Evolutionary conservation across 2,797 vertebrate species (phyloP), one percentile per base, ranked within the genome.

Genomic region (Siniperca scherzeri): DNA sequence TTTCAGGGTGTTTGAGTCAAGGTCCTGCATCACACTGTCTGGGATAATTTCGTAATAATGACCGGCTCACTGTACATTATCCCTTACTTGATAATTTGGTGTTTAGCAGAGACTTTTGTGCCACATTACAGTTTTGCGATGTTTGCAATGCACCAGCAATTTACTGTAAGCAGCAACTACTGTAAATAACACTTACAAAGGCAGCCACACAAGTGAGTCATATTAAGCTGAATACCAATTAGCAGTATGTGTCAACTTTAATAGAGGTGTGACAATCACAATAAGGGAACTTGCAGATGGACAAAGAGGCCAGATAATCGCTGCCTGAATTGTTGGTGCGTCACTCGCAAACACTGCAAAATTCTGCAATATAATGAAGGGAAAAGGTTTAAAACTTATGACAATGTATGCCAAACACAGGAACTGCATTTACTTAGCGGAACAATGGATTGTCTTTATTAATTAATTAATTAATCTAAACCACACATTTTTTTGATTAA

Each of bases 171-270:
- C 38, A 61, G 57, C 50, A 69, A 19, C 61, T 36, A 50, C 17
- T 72, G 40, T n/a, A 70, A 77, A 65, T 53, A 59, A 48, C 0
- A 27, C 8, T 46, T 30, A 30, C 57, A 60, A 74, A 79, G 40
- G 22, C 53, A 65, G 53, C 38, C 33, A 56, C 74, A 70, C 70
- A 74, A 72, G 68, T 85, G 70, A 81, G 74, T 73, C 74, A 73
- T 16, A 69, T 64, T 42, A 27, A 71, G 25, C 69, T 77, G 71
- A 86, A 89, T 82, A 78, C 36, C 25, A 76, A 82, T 86, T 59
- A 68, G 57, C 30, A 27, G 19, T 16, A 71, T 55, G 33, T 86
- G 53, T 77, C 55, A 48, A 66, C 65, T 77, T 84, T 59, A 69
- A 77, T 74, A 22, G 57, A 81, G 61, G 67, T 67, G 73, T 82